A percentile compares a stretch with the other conserved stretches of the same genome.
Evolutionary conservation across 2,797 vertebrate genomes (phyloP).

Genomic region (Lithobates sylvaticus): DNA sequence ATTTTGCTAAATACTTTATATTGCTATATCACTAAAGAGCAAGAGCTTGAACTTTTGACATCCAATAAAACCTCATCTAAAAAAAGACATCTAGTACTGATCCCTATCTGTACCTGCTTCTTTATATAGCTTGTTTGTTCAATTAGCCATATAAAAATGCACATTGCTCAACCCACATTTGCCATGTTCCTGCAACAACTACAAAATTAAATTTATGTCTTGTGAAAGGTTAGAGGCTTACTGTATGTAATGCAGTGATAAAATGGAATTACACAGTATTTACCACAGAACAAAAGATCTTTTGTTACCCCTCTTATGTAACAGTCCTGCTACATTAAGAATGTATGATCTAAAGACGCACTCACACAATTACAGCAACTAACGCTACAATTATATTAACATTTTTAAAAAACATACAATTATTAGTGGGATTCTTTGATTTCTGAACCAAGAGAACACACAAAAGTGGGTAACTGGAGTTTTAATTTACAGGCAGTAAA

Average conservation of each 20-base stretch:
- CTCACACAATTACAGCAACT: not conserved
- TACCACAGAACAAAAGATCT: not conserved
- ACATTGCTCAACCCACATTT: too few species aligned
- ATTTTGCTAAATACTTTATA: too few species aligned
- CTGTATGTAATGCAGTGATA: not conserved
- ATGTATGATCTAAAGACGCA: not conserved
- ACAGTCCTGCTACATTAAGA: not conserved
- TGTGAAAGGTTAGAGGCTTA: not conserved
- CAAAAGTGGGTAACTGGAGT: not conserved
- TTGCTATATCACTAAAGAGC: too few species aligned
- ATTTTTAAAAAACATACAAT: not conserved
- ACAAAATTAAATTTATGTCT: not conserved
- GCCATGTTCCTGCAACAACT: not conserved
- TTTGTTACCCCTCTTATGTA: not conserved
- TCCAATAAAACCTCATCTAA: too few species aligned
- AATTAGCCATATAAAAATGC: too few species aligned
- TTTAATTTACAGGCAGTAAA: not conserved
- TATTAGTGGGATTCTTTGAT: not conserved
- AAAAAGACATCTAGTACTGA: too few species aligned
- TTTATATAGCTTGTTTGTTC: too few species aligned
- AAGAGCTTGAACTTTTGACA: too few species aligned
- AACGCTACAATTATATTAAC: not conserved
- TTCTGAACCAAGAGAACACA: not conserved
- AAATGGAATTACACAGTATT: not conserved
- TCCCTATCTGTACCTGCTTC: too few species aligned